phyloP scores from a whole-genome alignment of 2,797 vertebrate genomes.

The Oceanodroma leucorhoa region DNA sequence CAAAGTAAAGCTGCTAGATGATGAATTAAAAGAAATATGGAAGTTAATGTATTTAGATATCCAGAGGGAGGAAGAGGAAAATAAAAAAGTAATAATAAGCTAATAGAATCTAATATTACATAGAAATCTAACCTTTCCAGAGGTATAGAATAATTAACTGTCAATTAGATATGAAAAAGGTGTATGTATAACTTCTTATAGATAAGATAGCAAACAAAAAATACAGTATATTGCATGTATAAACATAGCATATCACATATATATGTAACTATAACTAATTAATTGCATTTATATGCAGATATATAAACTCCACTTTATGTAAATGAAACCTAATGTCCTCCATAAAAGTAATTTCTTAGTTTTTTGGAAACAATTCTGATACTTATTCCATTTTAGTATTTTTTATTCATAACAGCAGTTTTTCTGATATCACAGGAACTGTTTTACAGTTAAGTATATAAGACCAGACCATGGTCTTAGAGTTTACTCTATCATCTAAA shows the following conservation, averaged over 20 bases:
- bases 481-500: background rate
- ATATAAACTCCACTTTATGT: background rate
- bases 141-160: background rate
- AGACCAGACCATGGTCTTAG: background rate
- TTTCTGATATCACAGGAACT: background rate
- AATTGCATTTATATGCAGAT: background rate
- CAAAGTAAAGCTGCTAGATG: background rate
- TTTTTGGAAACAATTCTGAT: background rate
- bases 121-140: background rate
- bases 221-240: accelerated
- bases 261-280: background rate
- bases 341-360: background rate
- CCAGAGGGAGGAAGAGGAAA: background rate
- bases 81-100: background rate
- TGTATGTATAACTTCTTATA: background rate
- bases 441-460: background rate
- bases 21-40: background rate
- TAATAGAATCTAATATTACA: background rate
- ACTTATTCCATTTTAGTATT: background rate
- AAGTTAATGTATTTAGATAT: background rate
- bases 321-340: background rate
- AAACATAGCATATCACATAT: background rate
- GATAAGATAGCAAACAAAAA: background rate
- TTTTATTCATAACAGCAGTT: background rate
- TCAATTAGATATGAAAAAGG: background rate